Evolutionary conservation across 1,140 invertebrate species (phyloP).

Genomic region (Coelopa frigida): DNA sequence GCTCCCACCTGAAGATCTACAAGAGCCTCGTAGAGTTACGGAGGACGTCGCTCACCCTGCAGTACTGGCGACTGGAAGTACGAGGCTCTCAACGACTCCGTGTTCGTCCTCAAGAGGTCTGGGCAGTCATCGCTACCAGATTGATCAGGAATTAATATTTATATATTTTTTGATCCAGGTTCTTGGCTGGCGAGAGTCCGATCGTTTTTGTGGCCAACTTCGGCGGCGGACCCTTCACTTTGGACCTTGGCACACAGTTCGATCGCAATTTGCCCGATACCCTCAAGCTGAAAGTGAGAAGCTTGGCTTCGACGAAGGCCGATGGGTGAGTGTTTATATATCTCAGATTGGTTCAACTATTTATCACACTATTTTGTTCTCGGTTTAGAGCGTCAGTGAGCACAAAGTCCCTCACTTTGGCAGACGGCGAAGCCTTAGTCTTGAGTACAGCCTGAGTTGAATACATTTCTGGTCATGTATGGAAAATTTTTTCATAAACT

Average conservation of each 20-base stretch:
- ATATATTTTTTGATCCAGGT: background rate
- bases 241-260: constrained; percentile 20
- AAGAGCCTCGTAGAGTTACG: constrained; percentile 18
- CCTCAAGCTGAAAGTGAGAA: constrained; percentile 21
- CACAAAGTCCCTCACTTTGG: too few relatives aligned
- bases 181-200: constrained; percentile 9
- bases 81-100: constrained; percentile 11
- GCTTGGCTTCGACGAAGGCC: constrained; percentile 19
- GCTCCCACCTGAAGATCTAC: constrained; percentile 28
- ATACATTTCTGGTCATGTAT: too few relatives aligned
- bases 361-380: constrained; percentile 1
- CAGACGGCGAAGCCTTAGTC: constrained; percentile 21
- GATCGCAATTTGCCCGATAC: constrained; percentile 16
- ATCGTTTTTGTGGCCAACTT: constrained; percentile 27
- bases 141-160: background rate
- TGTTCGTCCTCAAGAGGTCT: constrained; percentile 23
- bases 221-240: constrained; percentile 4
- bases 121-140: too few relatives aligned
- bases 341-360: constrained; percentile 1
- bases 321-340: constrained; percentile 6
- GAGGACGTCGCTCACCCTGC: constrained; percentile 16
- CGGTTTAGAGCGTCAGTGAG: too few relatives aligned
- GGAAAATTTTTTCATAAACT: constrained; percentile 3
- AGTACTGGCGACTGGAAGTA: constrained; percentile 24
- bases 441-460: constrained; percentile 9